Evolutionary conservation across 1,140 invertebrate genomes (phyloP).

Genomic region (Pygmarrhopalites habei): DNA sequence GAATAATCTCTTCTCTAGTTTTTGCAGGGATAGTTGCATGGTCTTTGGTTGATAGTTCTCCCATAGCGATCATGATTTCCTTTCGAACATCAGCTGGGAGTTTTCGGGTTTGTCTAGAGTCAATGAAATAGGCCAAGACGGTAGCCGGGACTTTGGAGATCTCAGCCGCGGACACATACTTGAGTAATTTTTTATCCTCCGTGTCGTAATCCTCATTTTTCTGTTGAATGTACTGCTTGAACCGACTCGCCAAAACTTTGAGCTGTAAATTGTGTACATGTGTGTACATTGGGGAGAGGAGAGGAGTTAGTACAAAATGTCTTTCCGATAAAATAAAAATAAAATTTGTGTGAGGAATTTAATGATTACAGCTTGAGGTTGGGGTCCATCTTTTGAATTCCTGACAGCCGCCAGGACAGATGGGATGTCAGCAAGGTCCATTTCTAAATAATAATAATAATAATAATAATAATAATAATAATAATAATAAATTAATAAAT

Average conservation of each 20-base stretch:
- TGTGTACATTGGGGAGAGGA: not conserved
- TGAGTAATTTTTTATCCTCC: conserved; percentile 33
- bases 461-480: too few relatives aligned
- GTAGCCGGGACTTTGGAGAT: conserved; percentile 33
- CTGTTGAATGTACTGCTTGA: conserved; percentile 31
- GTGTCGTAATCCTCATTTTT: conserved; percentile 34
- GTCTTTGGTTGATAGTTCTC: conserved; percentile 34
- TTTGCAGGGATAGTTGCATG: conserved; percentile 29
- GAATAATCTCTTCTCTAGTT: conserved; percentile 34
- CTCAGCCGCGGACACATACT: conserved; percentile 34
- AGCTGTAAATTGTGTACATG: conserved; percentile 14
- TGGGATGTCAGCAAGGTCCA: conserved; percentile 31
- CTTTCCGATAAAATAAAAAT: not conserved
- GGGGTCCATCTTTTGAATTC: conserved; percentile 34
- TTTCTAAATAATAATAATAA: too few relatives aligned
- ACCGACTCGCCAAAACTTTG: conserved; percentile 29
- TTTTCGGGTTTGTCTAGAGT: conserved; percentile 28
- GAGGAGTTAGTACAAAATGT: not conserved
- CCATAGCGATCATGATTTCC: conserved; percentile 38
- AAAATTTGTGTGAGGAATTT: not conserved
- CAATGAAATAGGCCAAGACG: conserved; percentile 36
- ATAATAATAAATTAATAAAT: too few relatives aligned
- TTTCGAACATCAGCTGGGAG: conserved; percentile 28
- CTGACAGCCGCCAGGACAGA: conserved; percentile 26
- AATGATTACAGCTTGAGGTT: conserved; percentile 24